Evolutionary conservation across 2,113 vertebrate species (phyloP).

Genomic region (Corapipo altera): DNA sequence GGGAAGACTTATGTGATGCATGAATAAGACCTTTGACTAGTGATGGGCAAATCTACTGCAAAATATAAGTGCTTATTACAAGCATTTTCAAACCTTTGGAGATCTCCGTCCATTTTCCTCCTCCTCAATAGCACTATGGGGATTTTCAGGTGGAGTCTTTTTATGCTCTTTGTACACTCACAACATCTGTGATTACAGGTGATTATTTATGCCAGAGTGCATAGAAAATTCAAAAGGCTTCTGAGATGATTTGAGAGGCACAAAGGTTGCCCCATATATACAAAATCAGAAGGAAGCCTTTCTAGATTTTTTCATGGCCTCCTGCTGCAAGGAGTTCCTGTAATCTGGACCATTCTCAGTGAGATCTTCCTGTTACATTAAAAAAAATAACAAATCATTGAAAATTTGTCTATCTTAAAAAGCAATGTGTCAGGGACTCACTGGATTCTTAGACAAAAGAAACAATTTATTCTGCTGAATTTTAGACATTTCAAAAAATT

Average conservation of each 20-base stretch:
- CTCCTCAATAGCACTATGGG: not conserved
- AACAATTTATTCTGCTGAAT: not conserved
- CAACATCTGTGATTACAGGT: not conserved
- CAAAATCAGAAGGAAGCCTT: not conserved
- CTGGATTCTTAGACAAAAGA: not conserved
- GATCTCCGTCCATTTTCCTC: not conserved
- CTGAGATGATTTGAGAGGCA: not conserved
- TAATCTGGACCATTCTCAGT: not conserved
- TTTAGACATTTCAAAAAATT: not conserved
- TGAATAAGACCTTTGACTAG: conserved; percentile 54
- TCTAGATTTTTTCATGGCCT: not conserved
- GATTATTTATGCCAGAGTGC: not conserved
- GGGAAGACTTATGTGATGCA: conserved; percentile 27
- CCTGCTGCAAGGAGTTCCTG: not conserved
- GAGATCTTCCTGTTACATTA: not conserved
- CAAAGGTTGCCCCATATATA: not conserved
- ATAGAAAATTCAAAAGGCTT: not conserved
- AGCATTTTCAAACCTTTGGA: conserved; percentile 38
- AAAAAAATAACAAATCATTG: not conserved
- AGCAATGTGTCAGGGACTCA: not conserved
- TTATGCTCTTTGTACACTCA: not conserved
- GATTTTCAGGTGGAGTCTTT: not conserved
- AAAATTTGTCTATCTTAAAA: not conserved
- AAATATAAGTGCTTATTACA: conserved; percentile 22
- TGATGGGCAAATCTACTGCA: conserved; percentile 38